Evolutionary conservation across 2,888 invertebrate species (phyloP), one percentile per base, ranked within the genome.

Genomic region (Heliconius charithonia): DNA sequence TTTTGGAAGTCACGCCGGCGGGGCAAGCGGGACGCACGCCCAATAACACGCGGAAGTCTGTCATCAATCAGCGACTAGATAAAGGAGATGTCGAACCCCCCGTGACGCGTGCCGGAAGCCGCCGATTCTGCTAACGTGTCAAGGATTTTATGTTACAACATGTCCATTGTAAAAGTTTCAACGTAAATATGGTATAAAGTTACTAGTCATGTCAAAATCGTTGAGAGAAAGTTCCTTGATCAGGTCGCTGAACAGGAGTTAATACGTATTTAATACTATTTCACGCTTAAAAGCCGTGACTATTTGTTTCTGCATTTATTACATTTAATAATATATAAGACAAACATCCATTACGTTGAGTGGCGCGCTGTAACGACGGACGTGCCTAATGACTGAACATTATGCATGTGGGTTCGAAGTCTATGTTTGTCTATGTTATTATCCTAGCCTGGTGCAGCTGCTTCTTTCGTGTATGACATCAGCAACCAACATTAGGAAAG

Each of bases 11-110:
- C 66, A 37, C 10, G 32, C 66, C n/a, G 80, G 65, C 63, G 75
- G 87, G 88, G 85, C 87, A 87, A 89, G 85, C 88, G 89, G 89
- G 87, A 85, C 89, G 87, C 85, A 87, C 86, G 88, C 87, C 86
- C 88, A 88, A 88, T 85, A 88, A 85, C 84, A 83, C 83, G 86
- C 92, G 92, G 93, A 93, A 90, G 92, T 89, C 86, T 85, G 89
- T 90, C 91, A 93, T 94, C 93, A 93, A 93, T 93, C 93, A 93
- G 89, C 87, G 83, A 85, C 83, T 84, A 89, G 90, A 92, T 93
- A 92, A 93, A 91, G 85, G 89, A 89, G 89, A 91, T 89, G 90
- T 90, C 91, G 90, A 92, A 90, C 90, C 88, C 89, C 89, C 88
- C 83, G 85, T 88, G 88, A 89, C 88, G 87, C 82, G 86, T 84